phyloP scores from a whole-genome alignment of 2,113 vertebrate species.

The Hydropotes inermis region DNA sequence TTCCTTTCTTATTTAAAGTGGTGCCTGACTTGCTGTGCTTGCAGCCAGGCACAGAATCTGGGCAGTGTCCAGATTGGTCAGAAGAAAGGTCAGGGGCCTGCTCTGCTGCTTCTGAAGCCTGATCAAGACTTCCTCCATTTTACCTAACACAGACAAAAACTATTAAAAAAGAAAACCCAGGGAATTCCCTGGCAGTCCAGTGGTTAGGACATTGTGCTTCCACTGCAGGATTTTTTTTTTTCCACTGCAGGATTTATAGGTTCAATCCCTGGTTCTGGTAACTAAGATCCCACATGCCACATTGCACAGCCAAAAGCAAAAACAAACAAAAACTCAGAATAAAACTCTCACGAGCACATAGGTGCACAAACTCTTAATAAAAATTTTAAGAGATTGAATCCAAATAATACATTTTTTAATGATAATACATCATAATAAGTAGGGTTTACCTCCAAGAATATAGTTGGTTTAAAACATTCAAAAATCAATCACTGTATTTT shows the following conservation, averaged over 20 bases:
- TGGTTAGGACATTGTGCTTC: not conserved
- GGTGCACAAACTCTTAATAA: not conserved
- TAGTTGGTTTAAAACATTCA: not conserved
- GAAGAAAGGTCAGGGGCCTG: not conserved
- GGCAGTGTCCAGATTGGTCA: not conserved
- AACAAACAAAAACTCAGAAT: not conserved
- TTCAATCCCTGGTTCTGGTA: not conserved
- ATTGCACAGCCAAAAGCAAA: not conserved
- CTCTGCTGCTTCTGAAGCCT: not conserved
- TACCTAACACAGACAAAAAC: not conserved
- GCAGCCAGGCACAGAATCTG: not conserved
- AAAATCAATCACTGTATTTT: not conserved
- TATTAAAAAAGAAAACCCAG: not conserved
- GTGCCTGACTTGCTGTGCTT: not conserved
- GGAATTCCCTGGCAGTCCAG: not conserved
- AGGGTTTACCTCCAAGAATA: not conserved
- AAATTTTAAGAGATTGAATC: not conserved
- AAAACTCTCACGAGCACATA: not conserved
- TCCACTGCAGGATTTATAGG: not conserved
- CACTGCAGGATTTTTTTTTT: not conserved
- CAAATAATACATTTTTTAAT: not conserved
- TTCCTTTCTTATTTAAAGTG: not conserved
- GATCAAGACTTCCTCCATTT: not conserved
- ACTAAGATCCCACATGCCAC: not conserved
- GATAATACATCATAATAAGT: not conserved